These are phyloP conservation scores for Diabrotica undecimpunctata DNA, from an alignment of 1,140 invertebrate species.

Conservation along the genomic window DNA sequence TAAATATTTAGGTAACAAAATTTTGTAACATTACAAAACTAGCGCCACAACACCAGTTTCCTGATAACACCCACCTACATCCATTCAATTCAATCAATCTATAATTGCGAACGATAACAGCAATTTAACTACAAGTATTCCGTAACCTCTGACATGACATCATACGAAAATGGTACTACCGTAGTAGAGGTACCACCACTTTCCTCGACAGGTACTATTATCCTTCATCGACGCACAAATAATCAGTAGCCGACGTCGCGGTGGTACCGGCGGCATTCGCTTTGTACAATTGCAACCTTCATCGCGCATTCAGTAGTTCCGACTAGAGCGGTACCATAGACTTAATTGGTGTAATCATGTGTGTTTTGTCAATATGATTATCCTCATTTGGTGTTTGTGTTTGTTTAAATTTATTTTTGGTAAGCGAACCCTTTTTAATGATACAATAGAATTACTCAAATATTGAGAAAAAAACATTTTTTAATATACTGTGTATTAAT, in stretches of 20 bases:
- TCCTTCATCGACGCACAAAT: neutral
- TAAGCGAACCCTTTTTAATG: constrained; percentile 14
- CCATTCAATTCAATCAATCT: too few species aligned
- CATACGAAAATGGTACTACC: neutral
- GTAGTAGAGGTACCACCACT: constrained; percentile 10
- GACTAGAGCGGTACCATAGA: constrained; percentile 8
- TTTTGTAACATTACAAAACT: too few species aligned
- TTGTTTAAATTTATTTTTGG: constrained; percentile 24
- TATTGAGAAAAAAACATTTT: too few species aligned
- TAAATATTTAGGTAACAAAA: too few species aligned
- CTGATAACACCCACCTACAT: too few species aligned
- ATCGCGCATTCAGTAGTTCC: constrained; percentile 10
- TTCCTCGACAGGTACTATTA: constrained; percentile 12
- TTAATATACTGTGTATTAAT: too few species aligned
- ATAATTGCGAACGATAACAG: neutral
- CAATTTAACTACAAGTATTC: neutral
- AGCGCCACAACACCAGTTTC: too few species aligned
- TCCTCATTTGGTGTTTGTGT: constrained; percentile 27
- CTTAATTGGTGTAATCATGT: constrained; percentile 17
- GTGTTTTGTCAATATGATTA: constrained; percentile 26
- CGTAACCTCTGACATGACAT: neutral
- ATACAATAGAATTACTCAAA: too few species aligned
- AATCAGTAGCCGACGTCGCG: constrained; percentile 1
- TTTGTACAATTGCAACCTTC: neutral
- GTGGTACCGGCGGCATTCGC: neutral